These are phyloP conservation scores for Temnothorax longispinosus DNA, from an alignment of 1,140 invertebrate species.

Conservation along the genomic window DNA sequence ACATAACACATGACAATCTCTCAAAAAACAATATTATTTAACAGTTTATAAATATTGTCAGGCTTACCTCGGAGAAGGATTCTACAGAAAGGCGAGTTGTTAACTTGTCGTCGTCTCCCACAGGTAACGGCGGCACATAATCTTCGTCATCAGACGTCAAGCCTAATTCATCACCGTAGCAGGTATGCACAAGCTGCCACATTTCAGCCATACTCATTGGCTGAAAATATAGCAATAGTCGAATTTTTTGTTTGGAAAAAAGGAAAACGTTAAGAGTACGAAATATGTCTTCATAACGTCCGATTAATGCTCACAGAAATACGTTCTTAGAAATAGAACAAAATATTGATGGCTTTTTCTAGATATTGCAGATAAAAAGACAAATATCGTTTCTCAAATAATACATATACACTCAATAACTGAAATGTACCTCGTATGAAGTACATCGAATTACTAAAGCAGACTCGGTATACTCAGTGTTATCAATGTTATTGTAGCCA, in stretches of 20 bases:
- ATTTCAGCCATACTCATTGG: conserved; percentile 94
- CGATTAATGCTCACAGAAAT: background rate
- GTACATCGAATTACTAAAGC: background rate
- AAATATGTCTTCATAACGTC: background rate
- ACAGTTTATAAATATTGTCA: conserved; percentile 1
- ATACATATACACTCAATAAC: background rate
- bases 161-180: conserved; percentile 96
- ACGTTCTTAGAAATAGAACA: background rate
- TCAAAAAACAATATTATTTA: background rate
- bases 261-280: background rate
- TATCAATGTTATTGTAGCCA: background rate
- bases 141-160: conserved; percentile 97
- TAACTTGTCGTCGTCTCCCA: conserved; percentile 86
- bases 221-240: conserved; percentile 81
- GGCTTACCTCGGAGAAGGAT: conserved; percentile 86
- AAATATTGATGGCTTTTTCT: background rate
- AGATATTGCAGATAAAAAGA: background rate
- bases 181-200: conserved; percentile 95
- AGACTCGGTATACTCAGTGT: background rate
- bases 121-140: conserved; percentile 88
- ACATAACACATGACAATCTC: background rate
- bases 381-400: background rate
- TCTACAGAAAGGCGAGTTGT: conserved; percentile 86
- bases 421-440: background rate
- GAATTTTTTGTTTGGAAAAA: background rate